A percentile compares a stretch with the other conserved stretches of the same genome.
These are phyloP conservation scores for Cebuella pygmaea DNA, from an alignment of 2,797 vertebrate genomes.

Conservation along the genomic window DNA sequence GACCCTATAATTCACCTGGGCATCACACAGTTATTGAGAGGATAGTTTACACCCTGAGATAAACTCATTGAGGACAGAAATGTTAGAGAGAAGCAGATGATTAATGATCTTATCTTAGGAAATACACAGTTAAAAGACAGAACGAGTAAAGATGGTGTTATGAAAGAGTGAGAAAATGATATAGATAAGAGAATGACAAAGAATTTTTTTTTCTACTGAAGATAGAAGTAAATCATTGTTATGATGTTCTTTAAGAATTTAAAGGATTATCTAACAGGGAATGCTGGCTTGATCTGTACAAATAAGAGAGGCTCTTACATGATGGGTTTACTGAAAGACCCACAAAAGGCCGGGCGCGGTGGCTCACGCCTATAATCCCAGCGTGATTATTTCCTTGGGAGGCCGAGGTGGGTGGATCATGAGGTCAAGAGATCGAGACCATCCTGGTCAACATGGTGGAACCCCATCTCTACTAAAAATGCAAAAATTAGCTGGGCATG, in stretches of 20 bases:
- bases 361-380: too few species aligned
- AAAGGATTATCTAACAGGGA: neutral
- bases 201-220: neutral
- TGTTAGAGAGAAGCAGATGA: neutral
- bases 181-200: neutral
- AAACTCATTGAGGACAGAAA: neutral
- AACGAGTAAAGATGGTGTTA: neutral
- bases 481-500: too few species aligned
- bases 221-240: neutral
- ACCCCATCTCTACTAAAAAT: too few species aligned
- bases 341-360: accelerated
- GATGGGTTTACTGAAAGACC: accelerated
- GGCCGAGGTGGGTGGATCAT: too few species aligned
- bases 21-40: neutral
- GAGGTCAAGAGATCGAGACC: too few species aligned
- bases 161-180: neutral
- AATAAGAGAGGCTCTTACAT: neutral
- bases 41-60: neutral
- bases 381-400: too few species aligned
- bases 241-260: neutral
- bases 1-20: neutral
- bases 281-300: neutral
- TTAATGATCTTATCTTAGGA: neutral
- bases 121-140: neutral
- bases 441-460: too few species aligned